Evolutionary conservation across 2,888 invertebrate species (phyloP).

Genomic region (Drosophila limbata): DNA sequence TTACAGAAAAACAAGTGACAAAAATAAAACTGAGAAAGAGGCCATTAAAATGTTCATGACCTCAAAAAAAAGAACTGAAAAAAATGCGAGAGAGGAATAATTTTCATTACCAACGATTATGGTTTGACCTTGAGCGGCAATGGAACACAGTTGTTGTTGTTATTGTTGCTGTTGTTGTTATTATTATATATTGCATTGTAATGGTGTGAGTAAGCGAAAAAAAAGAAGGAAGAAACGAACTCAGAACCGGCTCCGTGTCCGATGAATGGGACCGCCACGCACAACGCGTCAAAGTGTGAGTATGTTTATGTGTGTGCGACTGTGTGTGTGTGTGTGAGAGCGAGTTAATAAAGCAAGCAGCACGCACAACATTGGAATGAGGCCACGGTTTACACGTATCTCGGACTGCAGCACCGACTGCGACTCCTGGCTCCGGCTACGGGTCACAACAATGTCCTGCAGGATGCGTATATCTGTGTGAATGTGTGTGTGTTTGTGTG

Average conservation of each 20-base stretch:
- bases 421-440: constrained; percentile 9
- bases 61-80: constrained; percentile 24
- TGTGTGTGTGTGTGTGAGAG: constrained; percentile 28
- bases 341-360: constrained; percentile 72
- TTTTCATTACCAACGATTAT: constrained; percentile 85
- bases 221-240: constrained; percentile 33
- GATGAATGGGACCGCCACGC: constrained; percentile 36
- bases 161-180: constrained; percentile 40
- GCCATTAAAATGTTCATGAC: constrained; percentile 55
- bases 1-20: constrained; percentile 75
- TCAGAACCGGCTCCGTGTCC: constrained; percentile 58
- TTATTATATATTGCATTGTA: constrained; percentile 68
- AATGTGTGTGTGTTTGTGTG: constrained; percentile 16
- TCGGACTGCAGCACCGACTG: constrained; percentile 16
- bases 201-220: constrained; percentile 70
- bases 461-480: constrained; percentile 13
- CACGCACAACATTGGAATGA: constrained; percentile 79
- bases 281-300: constrained; percentile 20
- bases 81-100: constrained; percentile 58
- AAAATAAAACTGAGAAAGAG: constrained; percentile 63
- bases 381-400: constrained; percentile 54
- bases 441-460: constrained; percentile 48
- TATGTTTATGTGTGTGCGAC: constrained; percentile 43
- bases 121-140: constrained; percentile 83
- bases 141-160: constrained; percentile 58